Conservation (phyloP, 2,888 invertebrate genomes). For the Lepeophtheirus nordmannii region DNA sequence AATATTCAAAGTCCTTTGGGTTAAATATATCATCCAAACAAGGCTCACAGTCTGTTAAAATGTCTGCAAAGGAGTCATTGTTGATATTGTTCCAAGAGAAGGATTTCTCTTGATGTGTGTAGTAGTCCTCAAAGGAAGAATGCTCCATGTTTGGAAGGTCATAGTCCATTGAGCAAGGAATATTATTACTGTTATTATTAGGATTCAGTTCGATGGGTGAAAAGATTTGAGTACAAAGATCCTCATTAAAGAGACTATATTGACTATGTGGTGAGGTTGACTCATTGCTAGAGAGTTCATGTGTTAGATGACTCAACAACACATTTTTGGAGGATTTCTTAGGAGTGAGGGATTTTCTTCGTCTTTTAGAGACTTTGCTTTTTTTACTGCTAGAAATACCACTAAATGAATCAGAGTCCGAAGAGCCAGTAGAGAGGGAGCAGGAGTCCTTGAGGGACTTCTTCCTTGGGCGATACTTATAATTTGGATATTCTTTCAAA, state of each 20-base stretch:
- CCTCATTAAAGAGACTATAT: too few species aligned
- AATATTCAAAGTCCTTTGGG: not conserved
- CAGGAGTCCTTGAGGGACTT: slow-evolving; percentile 1
- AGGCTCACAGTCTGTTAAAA: not conserved
- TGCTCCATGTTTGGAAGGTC: not conserved
- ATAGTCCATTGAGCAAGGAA: too few species aligned
- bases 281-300: too few species aligned
- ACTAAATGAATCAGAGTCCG: not conserved
- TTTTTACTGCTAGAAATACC: not conserved
- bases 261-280: too few species aligned
- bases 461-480: slow-evolving; percentile 38
- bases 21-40: not conserved
- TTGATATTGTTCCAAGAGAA: not conserved
- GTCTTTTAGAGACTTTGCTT: not conserved
- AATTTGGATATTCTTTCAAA: slow-evolving; percentile 41
- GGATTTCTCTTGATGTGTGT: not conserved
- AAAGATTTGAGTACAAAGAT: too few species aligned
- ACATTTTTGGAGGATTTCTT: too few species aligned
- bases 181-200: too few species aligned
- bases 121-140: not conserved
- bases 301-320: too few species aligned
- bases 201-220: too few species aligned
- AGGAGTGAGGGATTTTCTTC: not conserved
- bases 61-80: slow-evolving; percentile 1
- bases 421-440: not conserved